Conservation (phyloP, 2,113 vertebrate species). For the Rhabdornis inornatus region DNA sequence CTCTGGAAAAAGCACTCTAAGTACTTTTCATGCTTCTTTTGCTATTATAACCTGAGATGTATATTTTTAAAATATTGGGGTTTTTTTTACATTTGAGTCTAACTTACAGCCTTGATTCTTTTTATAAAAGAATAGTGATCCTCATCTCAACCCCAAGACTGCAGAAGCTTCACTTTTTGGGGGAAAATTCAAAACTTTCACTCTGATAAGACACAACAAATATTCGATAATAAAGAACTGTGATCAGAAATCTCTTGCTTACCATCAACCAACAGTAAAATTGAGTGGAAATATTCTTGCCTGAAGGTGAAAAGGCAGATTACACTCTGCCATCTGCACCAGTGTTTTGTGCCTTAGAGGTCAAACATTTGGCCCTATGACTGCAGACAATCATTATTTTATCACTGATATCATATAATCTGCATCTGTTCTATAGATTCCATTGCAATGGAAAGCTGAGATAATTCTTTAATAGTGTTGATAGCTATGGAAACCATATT, state of each 20-base stretch:
- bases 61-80: neutral
- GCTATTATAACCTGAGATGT: neutral
- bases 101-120: neutral
- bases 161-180: neutral
- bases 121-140: neutral
- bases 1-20: neutral
- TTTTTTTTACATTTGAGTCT: neutral
- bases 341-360: neutral
- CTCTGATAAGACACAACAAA: neutral
- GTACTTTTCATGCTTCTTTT: neutral
- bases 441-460: neutral
- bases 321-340: neutral
- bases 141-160: neutral
- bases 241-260: neutral
- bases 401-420: neutral
- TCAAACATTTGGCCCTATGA: neutral
- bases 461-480: neutral
- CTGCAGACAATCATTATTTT: neutral
- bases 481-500: neutral
- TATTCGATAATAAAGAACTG: neutral
- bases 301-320: neutral
- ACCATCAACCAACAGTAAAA: neutral
- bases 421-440: neutral
- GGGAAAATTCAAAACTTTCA: neutral
- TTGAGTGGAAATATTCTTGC: neutral